Conservation (phyloP, 2,113 vertebrate species). For the Ammospiza caudacuta region DNA sequence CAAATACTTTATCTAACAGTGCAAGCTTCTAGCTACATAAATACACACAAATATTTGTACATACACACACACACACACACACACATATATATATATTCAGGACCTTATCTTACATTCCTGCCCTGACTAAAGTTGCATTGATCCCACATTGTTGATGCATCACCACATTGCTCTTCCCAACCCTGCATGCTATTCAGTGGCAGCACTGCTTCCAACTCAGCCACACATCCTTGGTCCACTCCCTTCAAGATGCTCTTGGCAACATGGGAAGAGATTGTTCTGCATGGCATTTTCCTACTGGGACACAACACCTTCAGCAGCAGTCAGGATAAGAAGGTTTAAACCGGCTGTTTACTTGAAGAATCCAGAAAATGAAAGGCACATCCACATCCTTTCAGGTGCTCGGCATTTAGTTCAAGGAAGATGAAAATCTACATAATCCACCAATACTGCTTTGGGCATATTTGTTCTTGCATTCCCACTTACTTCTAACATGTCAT, state of each 20-base stretch:
- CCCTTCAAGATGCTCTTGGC: background rate
- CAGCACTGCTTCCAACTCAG: background rate
- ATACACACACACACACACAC: background rate
- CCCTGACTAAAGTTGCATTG: background rate
- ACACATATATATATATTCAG: background rate
- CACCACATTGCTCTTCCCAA: background rate
- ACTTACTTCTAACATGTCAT: background rate
- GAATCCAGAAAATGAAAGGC: background rate
- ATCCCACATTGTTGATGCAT: background rate
- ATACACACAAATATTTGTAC: background rate
- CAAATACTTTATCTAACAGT: background rate
- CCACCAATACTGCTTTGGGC: background rate
- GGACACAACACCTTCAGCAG: background rate
- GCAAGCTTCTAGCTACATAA: background rate
- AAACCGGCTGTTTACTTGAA: background rate
- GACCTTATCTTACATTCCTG: background rate
- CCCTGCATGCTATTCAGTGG: background rate
- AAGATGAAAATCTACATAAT: background rate
- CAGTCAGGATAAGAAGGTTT: background rate
- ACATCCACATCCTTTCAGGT: background rate
- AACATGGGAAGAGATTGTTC: accelerated
- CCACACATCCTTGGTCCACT: background rate
- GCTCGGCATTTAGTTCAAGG: background rate
- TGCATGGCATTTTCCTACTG: background rate
- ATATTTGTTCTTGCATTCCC: background rate